A percentile compares a stretch with the other conserved stretches of the same genome.
Conservation (phyloP, 1,140 invertebrate genomes). For the Drosophila setifemur region DNA sequence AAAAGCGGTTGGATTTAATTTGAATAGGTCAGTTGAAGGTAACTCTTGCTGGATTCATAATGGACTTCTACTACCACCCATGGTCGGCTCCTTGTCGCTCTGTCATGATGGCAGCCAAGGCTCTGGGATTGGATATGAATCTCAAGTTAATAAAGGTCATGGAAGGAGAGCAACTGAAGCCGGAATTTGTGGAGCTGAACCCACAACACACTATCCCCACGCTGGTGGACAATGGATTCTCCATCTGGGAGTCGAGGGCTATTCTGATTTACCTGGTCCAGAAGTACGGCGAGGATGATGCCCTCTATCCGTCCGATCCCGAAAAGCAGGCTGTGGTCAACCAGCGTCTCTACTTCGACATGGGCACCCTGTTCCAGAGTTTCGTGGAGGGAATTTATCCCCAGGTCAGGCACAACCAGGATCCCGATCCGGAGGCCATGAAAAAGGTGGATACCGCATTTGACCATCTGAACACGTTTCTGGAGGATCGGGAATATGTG, state of each 20-base stretch:
- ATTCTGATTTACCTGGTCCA: slow-evolving; percentile 87
- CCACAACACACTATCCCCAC: slow-evolving; percentile 86
- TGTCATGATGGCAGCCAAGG: slow-evolving; percentile 86
- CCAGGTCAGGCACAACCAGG: slow-evolving; percentile 84
- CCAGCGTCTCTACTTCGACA: slow-evolving; percentile 89
- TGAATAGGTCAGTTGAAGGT: slow-evolving; percentile 8
- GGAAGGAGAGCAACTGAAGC: slow-evolving; percentile 86
- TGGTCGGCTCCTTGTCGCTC: slow-evolving; percentile 87
- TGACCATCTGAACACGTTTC: slow-evolving; percentile 85
- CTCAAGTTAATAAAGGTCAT: slow-evolving; percentile 86
- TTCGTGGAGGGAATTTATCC: slow-evolving; percentile 87
- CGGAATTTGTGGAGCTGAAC: slow-evolving; percentile 87
- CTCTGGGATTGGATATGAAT: slow-evolving; percentile 88
- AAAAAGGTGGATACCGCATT: slow-evolving; percentile 86
- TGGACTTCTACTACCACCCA: slow-evolving; percentile 86
- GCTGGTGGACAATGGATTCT: slow-evolving; percentile 86
- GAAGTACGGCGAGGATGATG: slow-evolving; percentile 87
- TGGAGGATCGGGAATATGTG: slow-evolving; percentile 86
- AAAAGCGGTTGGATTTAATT: slow-evolving; percentile 7
- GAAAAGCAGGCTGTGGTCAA: slow-evolving; percentile 88
- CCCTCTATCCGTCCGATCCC: slow-evolving; percentile 87
- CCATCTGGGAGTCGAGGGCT: slow-evolving; percentile 87
- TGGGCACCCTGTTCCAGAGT: slow-evolving; percentile 86
- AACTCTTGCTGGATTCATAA: slow-evolving; percentile 8
- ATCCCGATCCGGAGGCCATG: slow-evolving; percentile 85